Evolutionary conservation across 2,888 invertebrate species (phyloP), one percentile per base, ranked within the genome.

Genomic region (Anoplius nigerrimus): DNA sequence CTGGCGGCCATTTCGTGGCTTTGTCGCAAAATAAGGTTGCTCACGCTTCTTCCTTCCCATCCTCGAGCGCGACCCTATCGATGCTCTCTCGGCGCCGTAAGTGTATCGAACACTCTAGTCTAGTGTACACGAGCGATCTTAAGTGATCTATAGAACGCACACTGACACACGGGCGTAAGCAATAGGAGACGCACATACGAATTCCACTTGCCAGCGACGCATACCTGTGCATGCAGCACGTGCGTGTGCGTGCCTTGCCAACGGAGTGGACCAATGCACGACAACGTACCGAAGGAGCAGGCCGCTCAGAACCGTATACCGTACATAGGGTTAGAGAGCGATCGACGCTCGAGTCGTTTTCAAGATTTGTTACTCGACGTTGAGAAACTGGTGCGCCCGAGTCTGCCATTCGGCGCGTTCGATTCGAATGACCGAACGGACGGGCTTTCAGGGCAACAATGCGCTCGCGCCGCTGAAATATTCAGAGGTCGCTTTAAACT

Each of bases 291-390:
- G n/a, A n/a, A n/a, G n/a, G n/a, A n/a, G n/a, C n/a, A n/a, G n/a
- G n/a, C n/a, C n/a, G n/a, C n/a, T n/a, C n/a, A n/a, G n/a, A n/a
- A n/a, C n/a, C n/a, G n/a, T n/a, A n/a, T n/a, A n/a, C n/a, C n/a
- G n/a, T n/a, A n/a, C n/a, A n/a, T n/a, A n/a, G n/a, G n/a, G n/a
- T 54, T 54, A 62, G 56, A 43, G 52, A 68, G n/a, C 34, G 34
- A 34, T 13, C 34, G 52, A 58, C 21, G 15, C n/a, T 11, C 16
- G 43, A 57, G 64, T 62, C 66, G 66, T 74, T 82, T 71, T 69
- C 71, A 70, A 83, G 83, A 84, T 84, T 84, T 84, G 82, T 84
- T 82, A 64, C 75, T 63, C 64, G 80, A 81, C 82, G 69, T 81
- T 82, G 82, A 82, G 78, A 82, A 83, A 82, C 77, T 71, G 67